Percentiles rank a stretch among this genome's conserved stretches.
phyloP scores from a whole-genome alignment of 2,113 vertebrate genomes.

The Cavia porcellus region DNA sequence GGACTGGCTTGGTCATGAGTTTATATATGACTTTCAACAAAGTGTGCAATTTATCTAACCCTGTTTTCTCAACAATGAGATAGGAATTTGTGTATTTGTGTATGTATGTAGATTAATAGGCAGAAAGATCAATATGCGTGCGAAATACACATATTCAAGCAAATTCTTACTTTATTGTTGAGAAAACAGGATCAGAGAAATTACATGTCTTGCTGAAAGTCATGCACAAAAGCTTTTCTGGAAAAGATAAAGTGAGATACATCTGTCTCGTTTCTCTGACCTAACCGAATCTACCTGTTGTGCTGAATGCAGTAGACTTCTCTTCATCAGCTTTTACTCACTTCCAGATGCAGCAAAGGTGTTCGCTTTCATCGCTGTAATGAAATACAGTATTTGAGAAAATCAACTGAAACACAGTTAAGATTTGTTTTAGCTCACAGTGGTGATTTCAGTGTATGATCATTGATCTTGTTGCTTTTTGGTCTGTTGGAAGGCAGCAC shows the following conservation, averaged over 20 bases:
- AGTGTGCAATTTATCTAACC: not conserved
- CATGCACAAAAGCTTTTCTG: not conserved
- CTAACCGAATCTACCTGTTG: not conserved
- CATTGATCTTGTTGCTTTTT: not conserved
- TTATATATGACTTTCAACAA: not conserved
- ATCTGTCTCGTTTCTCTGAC: not conserved
- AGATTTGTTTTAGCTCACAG: not conserved
- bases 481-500: not conserved
- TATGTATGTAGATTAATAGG: not conserved
- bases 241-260: not conserved
- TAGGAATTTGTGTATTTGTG: not conserved
- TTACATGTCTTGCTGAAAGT: not conserved
- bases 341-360: not conserved
- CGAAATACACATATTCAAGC: not conserved
- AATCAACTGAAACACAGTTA: not conserved
- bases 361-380: not conserved
- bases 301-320: not conserved
- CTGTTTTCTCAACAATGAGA: conserved; percentile 26
- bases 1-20: not conserved
- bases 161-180: not conserved
- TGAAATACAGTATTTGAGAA: not conserved
- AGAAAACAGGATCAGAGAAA: not conserved
- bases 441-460: not conserved
- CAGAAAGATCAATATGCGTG: not conserved
- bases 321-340: not conserved